A percentile compares a stretch with the other conserved stretches of the same genome.
phyloP scores from a whole-genome alignment of 2,888 invertebrate genomes.

The Leptura quadrifasciata region DNA sequence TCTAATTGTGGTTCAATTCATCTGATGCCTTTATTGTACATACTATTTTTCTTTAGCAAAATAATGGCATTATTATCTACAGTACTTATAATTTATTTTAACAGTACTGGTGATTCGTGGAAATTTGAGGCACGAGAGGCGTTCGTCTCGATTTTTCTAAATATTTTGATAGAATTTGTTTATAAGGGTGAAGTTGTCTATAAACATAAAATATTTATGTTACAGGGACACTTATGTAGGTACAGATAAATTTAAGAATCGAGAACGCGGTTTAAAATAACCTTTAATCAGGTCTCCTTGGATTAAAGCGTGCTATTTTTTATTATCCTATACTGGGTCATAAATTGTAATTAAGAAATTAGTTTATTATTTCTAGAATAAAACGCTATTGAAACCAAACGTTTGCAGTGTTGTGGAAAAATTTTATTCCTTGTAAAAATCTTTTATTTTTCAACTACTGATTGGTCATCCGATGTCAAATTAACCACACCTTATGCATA shows the following conservation, averaged over 20 bases:
- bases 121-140: background rate
- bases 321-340: background rate
- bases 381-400: too few relatives aligned
- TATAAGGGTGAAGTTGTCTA: background rate
- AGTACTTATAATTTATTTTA: background rate
- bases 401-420: too few relatives aligned
- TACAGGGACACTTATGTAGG: conserved; percentile 2
- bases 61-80: too few relatives aligned
- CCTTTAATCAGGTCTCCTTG: conserved; percentile 8
- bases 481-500: too few relatives aligned
- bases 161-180: conserved; percentile 2
- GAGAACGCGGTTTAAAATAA: conserved; percentile 10
- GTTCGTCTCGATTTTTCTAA: background rate
- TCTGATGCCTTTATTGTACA: too few relatives aligned
- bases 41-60: too few relatives aligned
- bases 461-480: too few relatives aligned
- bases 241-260: background rate
- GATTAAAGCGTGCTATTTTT: conserved; percentile 17
- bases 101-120: background rate
- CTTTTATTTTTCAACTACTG: too few relatives aligned
- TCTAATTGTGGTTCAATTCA: too few relatives aligned
- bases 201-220: background rate
- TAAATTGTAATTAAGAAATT: too few relatives aligned
- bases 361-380: too few relatives aligned
- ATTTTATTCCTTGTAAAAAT: too few relatives aligned